Conservation (phyloP, 1,140 invertebrate species). For the Drosophila chauvacae region DNA sequence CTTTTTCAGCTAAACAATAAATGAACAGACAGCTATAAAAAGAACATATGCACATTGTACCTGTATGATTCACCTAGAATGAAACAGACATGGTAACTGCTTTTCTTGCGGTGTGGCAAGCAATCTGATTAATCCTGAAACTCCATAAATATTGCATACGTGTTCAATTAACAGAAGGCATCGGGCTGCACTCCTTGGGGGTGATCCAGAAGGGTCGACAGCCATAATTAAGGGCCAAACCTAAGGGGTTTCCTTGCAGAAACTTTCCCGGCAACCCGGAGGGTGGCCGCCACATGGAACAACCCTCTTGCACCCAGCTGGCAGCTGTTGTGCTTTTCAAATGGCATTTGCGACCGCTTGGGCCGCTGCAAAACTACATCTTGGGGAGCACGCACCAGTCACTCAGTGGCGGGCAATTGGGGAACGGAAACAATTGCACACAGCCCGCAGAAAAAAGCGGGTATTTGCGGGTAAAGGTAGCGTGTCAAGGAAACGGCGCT, state of each 20-base stretch:
- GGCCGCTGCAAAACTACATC: constrained; percentile 8
- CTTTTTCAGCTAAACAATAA: neutral
- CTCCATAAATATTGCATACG: constrained; percentile 43
- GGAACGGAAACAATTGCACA: constrained; percentile 36
- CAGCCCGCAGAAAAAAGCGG: constrained; percentile 25
- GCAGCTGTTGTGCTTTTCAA: constrained; percentile 11
- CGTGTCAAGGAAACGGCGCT: constrained; percentile 52
- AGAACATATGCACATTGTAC: neutral
- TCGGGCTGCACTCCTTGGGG: constrained; percentile 17
- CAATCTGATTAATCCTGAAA: constrained; percentile 15
- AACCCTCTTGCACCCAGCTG: constrained; percentile 47
- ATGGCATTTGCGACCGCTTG: constrained; percentile 4
- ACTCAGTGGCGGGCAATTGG: constrained; percentile 26
- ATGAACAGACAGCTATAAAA: neutral
- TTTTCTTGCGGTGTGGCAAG: constrained; percentile 11
- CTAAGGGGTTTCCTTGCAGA: neutral
- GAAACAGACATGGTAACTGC: neutral
- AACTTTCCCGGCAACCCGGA: constrained; percentile 9
- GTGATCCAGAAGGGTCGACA: constrained; percentile 22
- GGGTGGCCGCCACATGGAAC: constrained; percentile 34
- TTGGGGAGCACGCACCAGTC: constrained; percentile 17
- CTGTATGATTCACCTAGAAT: neutral
- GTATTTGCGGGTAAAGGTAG: constrained; percentile 41
- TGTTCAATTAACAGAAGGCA: constrained; percentile 44
- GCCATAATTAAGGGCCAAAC: constrained; percentile 25